These are phyloP conservation scores for Crepidodera aurea DNA, from an alignment of 2,888 invertebrate species.

Conservation along the genomic window DNA sequence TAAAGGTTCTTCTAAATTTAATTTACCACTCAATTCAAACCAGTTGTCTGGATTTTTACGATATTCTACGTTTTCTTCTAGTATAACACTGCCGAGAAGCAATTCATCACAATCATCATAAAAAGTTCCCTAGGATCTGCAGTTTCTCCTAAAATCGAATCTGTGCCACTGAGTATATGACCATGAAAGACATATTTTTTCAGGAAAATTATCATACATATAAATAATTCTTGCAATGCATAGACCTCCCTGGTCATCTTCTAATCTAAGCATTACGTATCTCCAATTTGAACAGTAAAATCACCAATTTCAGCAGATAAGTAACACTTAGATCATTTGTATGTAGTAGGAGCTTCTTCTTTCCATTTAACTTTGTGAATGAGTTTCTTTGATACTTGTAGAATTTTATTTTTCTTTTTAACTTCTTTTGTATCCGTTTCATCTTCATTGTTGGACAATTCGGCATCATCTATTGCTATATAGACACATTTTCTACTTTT, in stretches of 20 bases:
- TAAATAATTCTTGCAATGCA: constrained; percentile 75
- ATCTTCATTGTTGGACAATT: constrained; percentile 71
- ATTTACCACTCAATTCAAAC: constrained; percentile 71
- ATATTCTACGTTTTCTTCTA: constrained; percentile 60
- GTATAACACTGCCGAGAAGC: constrained; percentile 60
- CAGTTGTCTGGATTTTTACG: constrained; percentile 67
- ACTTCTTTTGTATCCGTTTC: constrained; percentile 57
- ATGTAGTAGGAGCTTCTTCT: constrained; percentile 66
- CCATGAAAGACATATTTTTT: constrained; percentile 75
- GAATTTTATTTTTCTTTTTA: constrained; percentile 65
- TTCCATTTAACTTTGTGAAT: constrained; percentile 69
- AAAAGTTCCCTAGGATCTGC: constrained; percentile 80
- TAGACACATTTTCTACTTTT: constrained; percentile 70
- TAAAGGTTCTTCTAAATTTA: constrained; percentile 61
- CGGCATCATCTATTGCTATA: constrained; percentile 77
- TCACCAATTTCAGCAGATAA: constrained; percentile 66
- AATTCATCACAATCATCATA: constrained; percentile 77
- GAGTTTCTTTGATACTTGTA: constrained; percentile 56
- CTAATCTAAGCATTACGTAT: constrained; percentile 79
- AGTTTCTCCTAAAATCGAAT: constrained; percentile 83
- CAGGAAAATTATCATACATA: constrained; percentile 73
- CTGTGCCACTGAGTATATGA: constrained; percentile 75
- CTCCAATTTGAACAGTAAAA: constrained; percentile 67
- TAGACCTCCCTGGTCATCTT: constrained; percentile 70
- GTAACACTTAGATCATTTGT: constrained; percentile 66